Percentiles rank a stretch among this genome's conserved stretches.
Evolutionary conservation across 2,888 invertebrate genomes (phyloP).

Genomic region (Scrobipalpa atriplicella): DNA sequence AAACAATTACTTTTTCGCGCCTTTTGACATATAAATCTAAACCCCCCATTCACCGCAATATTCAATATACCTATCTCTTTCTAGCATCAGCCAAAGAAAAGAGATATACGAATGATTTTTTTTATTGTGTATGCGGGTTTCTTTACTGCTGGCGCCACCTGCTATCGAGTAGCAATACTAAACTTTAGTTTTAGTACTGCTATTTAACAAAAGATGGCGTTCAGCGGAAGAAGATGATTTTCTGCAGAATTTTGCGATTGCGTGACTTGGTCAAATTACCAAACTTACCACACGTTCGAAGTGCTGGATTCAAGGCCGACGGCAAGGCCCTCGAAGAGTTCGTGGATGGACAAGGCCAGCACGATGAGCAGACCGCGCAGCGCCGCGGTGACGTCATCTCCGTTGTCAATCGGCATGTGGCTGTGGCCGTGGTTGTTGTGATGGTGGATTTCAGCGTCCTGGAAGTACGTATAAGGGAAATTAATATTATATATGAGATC

Average conservation of each 20-base stretch:
- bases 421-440: conserved; percentile 58
- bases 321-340: conserved; percentile 93
- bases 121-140: conserved; percentile 9
- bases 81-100: neutral
- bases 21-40: neutral
- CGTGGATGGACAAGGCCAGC: conserved; percentile 92
- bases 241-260: conserved; percentile 1
- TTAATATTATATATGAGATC: neutral
- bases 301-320: conserved; percentile 88
- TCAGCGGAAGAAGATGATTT: neutral
- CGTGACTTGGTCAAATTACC: neutral
- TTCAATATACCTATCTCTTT: neutral
- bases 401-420: conserved; percentile 68
- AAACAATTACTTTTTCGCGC: neutral
- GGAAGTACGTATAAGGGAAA: conserved; percentile 26
- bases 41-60: neutral
- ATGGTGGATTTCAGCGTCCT: conserved; percentile 60
- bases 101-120: neutral
- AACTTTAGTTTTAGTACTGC: conserved; percentile 28
- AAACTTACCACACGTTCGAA: conserved; percentile 66
- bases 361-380: conserved; percentile 91
- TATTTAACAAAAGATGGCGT: conserved; percentile 47
- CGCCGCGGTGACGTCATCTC: conserved; percentile 76
- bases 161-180: conserved; percentile 32
- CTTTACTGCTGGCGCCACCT: conserved; percentile 45